Evolutionary conservation across 2,113 vertebrate species (phyloP), one percentile per base, ranked within the genome.

Genomic region (Pachypanchax playfairii): DNA sequence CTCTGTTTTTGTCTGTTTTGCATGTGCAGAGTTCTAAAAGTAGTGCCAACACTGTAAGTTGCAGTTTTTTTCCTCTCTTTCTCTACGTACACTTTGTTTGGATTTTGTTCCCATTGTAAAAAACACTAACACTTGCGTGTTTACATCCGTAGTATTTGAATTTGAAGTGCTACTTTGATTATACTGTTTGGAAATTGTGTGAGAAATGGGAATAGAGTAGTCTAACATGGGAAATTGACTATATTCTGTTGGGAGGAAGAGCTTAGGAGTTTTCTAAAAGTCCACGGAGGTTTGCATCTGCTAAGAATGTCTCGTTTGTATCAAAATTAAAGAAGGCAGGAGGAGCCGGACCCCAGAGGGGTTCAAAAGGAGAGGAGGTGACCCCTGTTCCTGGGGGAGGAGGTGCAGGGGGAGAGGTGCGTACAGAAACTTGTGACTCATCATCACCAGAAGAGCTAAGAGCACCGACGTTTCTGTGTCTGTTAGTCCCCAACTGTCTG

Each of bases 1-100:
- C 92, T 94, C 90, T 94, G 92, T 94, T 88, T 95, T 94, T 82
- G 73, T 93, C 93, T 91, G 94, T 93, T 93, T 94, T 95, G 93
- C 94, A 97, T 96, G 94, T 92, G 91, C 95, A 98, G 97, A 96
- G 94, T 94, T 97, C 97, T 95, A 99, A 98, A 95, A 96, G 94
- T 96, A 98, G 94, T 98, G 94, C 93, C 91, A 93, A 92, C 90
- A 85, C 91, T 95, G 93, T 95, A 96, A 96, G 92, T 93, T 94
- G 91, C 94, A 81, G 82, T 92, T 93, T 92, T 87, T 91, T 93
- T 87, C n/a, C 60, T 80, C 87, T 87, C 39, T 89, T 91, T 85
- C 81, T 12, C 49, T 68, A 18, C 56, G 73, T 67, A 61, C 65
- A 29, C 39, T 63, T 65, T 61, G 11, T 75, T 69, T 48, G 56